Percentiles rank a stretch among this genome's conserved stretches.
These are phyloP conservation scores for Pheucticus melanocephalus DNA, from an alignment of 2,113 vertebrate genomes.

Conservation along the genomic window DNA sequence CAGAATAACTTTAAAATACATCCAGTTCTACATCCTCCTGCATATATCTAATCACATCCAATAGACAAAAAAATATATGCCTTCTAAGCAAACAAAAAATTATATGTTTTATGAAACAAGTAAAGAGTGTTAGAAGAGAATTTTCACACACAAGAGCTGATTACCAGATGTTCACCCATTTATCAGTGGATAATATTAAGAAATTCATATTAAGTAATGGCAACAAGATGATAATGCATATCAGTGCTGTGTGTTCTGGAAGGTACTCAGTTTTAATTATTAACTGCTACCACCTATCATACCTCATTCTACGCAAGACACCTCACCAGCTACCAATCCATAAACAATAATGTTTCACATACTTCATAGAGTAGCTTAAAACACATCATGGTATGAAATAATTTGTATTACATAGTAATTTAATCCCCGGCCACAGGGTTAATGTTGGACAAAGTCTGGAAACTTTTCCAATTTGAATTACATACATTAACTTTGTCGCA, in stretches of 20 bases:
- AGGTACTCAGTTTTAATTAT: slow-evolving; percentile 42
- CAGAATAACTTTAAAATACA: slow-evolving; percentile 42
- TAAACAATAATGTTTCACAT: slow-evolving; percentile 69
- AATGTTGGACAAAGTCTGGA: slow-evolving; percentile 79
- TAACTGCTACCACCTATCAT: slow-evolving; percentile 49
- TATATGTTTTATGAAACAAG: neutral
- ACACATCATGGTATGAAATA: slow-evolving; percentile 72
- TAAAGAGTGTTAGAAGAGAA: neutral
- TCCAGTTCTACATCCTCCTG: slow-evolving; percentile 19
- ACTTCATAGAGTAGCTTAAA: slow-evolving; percentile 78
- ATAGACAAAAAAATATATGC: neutral
- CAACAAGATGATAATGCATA: neutral
- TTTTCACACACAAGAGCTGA: slow-evolving; percentile 10
- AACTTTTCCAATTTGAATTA: slow-evolving; percentile 84
- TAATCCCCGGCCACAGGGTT: slow-evolving; percentile 73
- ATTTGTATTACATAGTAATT: slow-evolving; percentile 84
- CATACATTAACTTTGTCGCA: slow-evolving; percentile 77
- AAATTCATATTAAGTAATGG: slow-evolving; percentile 18
- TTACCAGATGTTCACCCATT: slow-evolving; percentile 13
- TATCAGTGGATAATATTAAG: neutral
- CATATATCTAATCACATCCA: neutral
- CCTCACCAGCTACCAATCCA: slow-evolving; percentile 62
- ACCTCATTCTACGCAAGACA: slow-evolving; percentile 53
- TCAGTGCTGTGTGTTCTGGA: slow-evolving; percentile 35
- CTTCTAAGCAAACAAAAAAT: neutral